Evolutionary conservation across 1,140 invertebrate genomes (phyloP).

Genomic region (Argopecten irradians): DNA sequence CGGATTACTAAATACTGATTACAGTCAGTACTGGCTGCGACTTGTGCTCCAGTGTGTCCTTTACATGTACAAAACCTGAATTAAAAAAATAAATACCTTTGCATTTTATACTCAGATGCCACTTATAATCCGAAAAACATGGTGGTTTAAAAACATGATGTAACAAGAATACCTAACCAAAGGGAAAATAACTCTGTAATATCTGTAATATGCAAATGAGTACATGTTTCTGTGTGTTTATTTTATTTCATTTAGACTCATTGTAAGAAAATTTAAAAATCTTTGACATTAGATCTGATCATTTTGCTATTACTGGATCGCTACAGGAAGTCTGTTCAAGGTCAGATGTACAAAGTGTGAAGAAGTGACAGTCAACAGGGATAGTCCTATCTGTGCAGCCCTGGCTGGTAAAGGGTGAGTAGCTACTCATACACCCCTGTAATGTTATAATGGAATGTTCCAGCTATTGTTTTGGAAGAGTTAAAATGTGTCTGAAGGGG

Average conservation of each 20-base stretch:
- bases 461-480: background rate
- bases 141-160: too few species aligned
- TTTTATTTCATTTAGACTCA: background rate
- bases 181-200: background rate
- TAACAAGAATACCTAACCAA: too few species aligned
- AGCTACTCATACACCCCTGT: background rate
- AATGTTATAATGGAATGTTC: background rate
- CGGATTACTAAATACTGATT: too few species aligned
- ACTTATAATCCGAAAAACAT: too few species aligned
- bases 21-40: too few species aligned
- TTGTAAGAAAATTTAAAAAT: too few species aligned
- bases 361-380: conserved; percentile 83
- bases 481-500: too few species aligned
- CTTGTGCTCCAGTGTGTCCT: too few species aligned
- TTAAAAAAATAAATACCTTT: too few species aligned
- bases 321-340: conserved; percentile 84
- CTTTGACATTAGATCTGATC: too few species aligned
- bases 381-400: conserved; percentile 89
- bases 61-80: too few species aligned
- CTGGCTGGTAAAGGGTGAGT: conserved; percentile 68
- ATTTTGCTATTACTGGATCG: background rate
- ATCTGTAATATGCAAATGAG: background rate
- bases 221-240: background rate
- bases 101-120: too few species aligned
- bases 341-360: conserved; percentile 89